Percentiles rank a stretch among this genome's conserved stretches.
Conservation (phyloP, 2,888 invertebrate species). For the Drosophila testacea region DNA sequence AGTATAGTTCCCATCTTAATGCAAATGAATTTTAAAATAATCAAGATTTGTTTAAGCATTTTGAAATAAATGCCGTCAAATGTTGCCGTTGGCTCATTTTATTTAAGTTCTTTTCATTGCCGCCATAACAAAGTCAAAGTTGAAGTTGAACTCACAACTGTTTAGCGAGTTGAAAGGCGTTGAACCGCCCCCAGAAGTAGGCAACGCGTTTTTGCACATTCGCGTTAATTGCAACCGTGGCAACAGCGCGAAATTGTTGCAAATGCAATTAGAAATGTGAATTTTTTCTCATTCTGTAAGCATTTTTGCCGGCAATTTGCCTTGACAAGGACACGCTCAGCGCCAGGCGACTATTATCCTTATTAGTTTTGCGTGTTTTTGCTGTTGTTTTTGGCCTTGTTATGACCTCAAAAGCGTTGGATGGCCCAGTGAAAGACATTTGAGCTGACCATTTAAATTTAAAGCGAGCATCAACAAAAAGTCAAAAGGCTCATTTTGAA, state of each 20-base stretch:
- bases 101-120: conserved; percentile 9
- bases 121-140: conserved; percentile 34
- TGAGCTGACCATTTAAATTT: conserved; percentile 54
- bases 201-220: conserved; percentile 36
- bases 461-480: conserved; percentile 10
- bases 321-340: neutral
- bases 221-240: conserved; percentile 60
- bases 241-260: conserved; percentile 52
- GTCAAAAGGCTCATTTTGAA: conserved; percentile 64
- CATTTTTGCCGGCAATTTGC: conserved; percentile 12
- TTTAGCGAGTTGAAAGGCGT: conserved; percentile 9
- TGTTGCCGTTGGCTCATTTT: conserved; percentile 25
- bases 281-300: conserved; percentile 8
- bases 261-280: conserved; percentile 64
- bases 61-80: conserved; percentile 9
- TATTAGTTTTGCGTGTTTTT: conserved; percentile 51
- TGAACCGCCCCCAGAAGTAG: conserved; percentile 20
- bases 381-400: conserved; percentile 22
- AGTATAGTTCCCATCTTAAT: neutral
- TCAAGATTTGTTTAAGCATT: conserved; percentile 6
- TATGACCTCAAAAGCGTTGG: conserved; percentile 38
- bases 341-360: conserved; percentile 53
- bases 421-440: conserved; percentile 25
- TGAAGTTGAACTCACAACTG: conserved; percentile 12
- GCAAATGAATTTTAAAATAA: neutral